phyloP scores from a whole-genome alignment of 64 coral and sea anemone species.

The Acropora tenuis region DNA sequence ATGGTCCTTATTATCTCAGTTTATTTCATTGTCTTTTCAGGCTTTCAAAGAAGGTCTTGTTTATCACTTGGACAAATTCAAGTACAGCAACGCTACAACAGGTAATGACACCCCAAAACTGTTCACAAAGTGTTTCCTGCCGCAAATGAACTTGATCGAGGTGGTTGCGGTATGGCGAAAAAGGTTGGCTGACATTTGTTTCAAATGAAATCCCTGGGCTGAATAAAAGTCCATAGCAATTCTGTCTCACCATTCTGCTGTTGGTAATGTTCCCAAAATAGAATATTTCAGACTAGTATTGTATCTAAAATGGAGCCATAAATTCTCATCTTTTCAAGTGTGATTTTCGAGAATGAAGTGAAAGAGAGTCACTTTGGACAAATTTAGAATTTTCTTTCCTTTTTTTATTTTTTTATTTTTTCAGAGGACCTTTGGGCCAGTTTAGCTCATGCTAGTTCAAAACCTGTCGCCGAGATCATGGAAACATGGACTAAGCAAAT shows the following conservation, averaged over 20 bases:
- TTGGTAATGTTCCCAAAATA: too few species aligned
- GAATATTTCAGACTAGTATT: too few species aligned
- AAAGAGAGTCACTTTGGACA: too few species aligned
- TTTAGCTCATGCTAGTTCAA: constrained; percentile 75
- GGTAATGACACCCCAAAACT: constrained; percentile 41
- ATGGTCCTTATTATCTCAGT: neutral
- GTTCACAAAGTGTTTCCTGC: too few species aligned
- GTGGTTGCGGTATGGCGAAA: too few species aligned
- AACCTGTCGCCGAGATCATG: constrained; percentile 91
- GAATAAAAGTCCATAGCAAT: too few species aligned
- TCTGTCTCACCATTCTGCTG: too few species aligned
- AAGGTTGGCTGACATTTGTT: neutral
- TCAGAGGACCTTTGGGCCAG: constrained; percentile 90
- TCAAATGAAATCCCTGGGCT: neutral
- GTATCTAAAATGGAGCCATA: too few species aligned
- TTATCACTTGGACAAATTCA: constrained; percentile 88
- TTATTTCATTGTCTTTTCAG: constrained; percentile 1
- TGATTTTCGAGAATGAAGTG: too few species aligned
- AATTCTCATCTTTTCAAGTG: too few species aligned
- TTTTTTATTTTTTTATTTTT: neutral
- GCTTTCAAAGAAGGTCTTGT: constrained; percentile 85
- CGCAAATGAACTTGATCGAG: too few species aligned
- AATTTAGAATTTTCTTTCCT: too few species aligned
- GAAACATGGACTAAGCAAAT: constrained; percentile 98
- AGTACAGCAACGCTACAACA: constrained; percentile 93